These are phyloP conservation scores for Cathartes aura DNA, from an alignment of 2,113 vertebrate species.

Conservation along the genomic window DNA sequence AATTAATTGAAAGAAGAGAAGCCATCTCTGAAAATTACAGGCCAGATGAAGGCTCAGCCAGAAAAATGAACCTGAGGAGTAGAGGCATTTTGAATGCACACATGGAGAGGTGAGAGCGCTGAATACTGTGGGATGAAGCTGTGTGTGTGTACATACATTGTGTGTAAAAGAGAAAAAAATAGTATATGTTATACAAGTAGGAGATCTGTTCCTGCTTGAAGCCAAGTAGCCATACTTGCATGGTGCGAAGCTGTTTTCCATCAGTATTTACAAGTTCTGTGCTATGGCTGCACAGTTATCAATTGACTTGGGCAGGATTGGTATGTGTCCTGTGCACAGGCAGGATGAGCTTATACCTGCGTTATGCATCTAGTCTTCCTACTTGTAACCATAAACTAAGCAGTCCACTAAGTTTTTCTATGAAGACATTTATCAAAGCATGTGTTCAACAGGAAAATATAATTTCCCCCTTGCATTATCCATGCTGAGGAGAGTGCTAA, in stretches of 20 bases:
- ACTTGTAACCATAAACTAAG: background rate
- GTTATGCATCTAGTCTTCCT: background rate
- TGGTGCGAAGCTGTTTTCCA: background rate
- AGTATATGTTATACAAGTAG: background rate
- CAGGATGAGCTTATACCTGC: background rate
- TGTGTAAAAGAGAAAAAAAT: background rate
- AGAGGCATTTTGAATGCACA: background rate
- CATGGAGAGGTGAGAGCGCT: background rate
- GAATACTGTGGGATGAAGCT: background rate
- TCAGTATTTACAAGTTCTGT: background rate
- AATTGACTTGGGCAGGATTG: background rate
- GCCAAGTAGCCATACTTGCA: background rate
- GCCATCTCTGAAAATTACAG: background rate
- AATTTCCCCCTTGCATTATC: background rate
- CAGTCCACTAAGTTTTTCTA: background rate
- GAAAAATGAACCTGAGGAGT: background rate
- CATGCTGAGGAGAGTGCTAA: background rate
- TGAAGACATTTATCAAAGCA: background rate
- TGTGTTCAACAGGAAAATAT: background rate
- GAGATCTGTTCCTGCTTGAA: background rate
- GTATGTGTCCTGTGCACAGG: background rate
- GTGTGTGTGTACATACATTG: background rate
- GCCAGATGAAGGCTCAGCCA: background rate
- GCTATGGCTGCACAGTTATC: background rate
- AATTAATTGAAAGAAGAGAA: background rate